Percentiles rank a stretch among this genome's conserved stretches.
Conservation (phyloP, 2,888 invertebrate species). For the Drosophila paracracens region DNA sequence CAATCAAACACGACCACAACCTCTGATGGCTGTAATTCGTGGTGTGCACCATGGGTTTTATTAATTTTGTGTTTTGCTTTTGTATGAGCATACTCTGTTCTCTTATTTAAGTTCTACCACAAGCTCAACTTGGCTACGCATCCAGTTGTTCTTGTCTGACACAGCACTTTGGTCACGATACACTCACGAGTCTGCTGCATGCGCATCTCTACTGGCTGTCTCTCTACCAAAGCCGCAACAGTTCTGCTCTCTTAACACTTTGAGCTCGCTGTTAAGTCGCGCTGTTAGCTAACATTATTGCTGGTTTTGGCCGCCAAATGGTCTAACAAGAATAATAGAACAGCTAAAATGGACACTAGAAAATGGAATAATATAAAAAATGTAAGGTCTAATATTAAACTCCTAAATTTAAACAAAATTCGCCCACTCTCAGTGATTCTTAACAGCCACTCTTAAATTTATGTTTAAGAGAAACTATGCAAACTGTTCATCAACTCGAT, state of each 20-base stretch:
- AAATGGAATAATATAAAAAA: not conserved
- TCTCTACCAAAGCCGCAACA: constrained; percentile 14
- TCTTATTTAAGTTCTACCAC: not conserved
- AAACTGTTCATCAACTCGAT: not conserved
- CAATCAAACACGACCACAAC: constrained; percentile 34
- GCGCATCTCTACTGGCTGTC: constrained; percentile 36
- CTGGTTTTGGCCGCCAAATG: not conserved
- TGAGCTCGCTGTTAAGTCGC: constrained; percentile 44
- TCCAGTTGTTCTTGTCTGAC: not conserved
- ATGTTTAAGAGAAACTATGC: constrained; percentile 33
- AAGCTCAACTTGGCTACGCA: not conserved
- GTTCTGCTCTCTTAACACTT: constrained; percentile 39
- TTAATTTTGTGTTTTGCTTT: not conserved
- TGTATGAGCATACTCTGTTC: not conserved
- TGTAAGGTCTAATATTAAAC: not conserved
- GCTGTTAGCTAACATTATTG: constrained; percentile 47
- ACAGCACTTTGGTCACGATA: constrained; percentile 21
- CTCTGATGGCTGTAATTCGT: not conserved
- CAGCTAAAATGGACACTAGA: not conserved
- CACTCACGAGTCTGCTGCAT: constrained; percentile 10
- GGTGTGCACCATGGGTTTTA: not conserved
- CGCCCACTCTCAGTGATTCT: not conserved
- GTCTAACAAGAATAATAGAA: not conserved
- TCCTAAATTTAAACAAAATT: not conserved
- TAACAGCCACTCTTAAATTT: constrained; percentile 6